Conservation (phyloP, 2,797 vertebrate species). For the Brachyrhaphis roseni region DNA sequence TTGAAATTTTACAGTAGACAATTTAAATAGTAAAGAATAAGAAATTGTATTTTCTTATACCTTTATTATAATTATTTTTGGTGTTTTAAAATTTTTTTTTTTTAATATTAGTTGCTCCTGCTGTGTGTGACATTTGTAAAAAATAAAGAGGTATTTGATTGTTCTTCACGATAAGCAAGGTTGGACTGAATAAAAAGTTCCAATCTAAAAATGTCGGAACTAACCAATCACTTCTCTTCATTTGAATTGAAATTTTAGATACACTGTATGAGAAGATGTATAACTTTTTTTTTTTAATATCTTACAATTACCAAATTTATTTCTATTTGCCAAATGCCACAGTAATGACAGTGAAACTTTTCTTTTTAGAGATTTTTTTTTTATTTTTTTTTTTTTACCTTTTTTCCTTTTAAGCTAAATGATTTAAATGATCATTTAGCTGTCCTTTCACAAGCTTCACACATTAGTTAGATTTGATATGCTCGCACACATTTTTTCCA, state of each 20-base stretch:
- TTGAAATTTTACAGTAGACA: not conserved
- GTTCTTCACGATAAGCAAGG: constrained; percentile 1
- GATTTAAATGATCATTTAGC: not conserved
- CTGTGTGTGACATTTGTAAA: too few relatives aligned
- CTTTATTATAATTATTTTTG: not conserved
- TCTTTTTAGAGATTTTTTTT: not conserved
- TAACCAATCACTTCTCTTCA: not conserved
- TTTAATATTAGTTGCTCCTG: not conserved
- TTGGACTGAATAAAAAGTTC: not conserved
- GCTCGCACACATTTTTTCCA: not conserved
- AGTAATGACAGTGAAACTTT: not conserved
- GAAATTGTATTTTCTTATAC: not conserved
- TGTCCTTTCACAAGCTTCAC: not conserved
- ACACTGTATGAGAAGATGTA: too few relatives aligned
- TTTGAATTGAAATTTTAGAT: not conserved
- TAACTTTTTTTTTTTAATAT: not conserved
- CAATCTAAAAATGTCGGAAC: not conserved
- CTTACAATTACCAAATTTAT: not conserved
- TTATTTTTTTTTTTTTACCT: not conserved
- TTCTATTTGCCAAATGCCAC: not conserved
- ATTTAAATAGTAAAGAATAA: not conserved
- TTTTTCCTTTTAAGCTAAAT: not conserved
- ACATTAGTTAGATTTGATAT: not conserved
- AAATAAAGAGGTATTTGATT: constrained; percentile 1
- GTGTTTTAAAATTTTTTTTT: not conserved